These are phyloP conservation scores for Cactoblastis cactorum DNA, from an alignment of 2,888 invertebrate genomes.

Conservation along the genomic window DNA sequence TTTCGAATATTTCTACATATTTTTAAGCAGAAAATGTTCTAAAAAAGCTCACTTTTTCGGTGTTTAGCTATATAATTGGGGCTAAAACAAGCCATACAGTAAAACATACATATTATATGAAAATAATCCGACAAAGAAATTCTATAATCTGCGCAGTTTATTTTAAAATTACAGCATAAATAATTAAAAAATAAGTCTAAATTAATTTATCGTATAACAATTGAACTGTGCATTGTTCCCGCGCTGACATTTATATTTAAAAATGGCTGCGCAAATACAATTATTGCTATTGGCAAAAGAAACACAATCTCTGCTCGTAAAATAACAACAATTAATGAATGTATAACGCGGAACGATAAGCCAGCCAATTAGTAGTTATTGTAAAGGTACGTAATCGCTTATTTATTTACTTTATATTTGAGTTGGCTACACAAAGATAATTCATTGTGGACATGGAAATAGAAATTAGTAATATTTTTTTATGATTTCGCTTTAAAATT, in stretches of 20 bases:
- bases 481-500: background rate
- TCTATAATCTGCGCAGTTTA: too few relatives aligned
- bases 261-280: constrained; percentile 4
- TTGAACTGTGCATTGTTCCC: background rate
- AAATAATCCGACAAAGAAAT: too few relatives aligned
- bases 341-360: constrained; percentile 63
- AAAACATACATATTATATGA: too few relatives aligned
- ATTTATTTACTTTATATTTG: background rate
- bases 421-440: background rate
- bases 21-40: too few relatives aligned
- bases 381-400: constrained; percentile 46
- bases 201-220: too few relatives aligned
- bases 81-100: too few relatives aligned
- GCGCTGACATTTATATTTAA: background rate
- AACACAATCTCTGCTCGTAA: constrained; percentile 57
- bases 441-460: background rate
- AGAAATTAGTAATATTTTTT: background rate
- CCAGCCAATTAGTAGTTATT: constrained; percentile 62
- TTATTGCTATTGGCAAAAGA: constrained; percentile 28
- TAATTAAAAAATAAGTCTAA: too few relatives aligned
- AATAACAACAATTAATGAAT: constrained; percentile 59
- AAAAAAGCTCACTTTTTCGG: too few relatives aligned
- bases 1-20: too few relatives aligned
- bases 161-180: too few relatives aligned
- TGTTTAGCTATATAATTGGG: too few relatives aligned